These are phyloP conservation scores for Apeira syringaria DNA, from an alignment of 2,888 invertebrate genomes.

Conservation along the genomic window DNA sequence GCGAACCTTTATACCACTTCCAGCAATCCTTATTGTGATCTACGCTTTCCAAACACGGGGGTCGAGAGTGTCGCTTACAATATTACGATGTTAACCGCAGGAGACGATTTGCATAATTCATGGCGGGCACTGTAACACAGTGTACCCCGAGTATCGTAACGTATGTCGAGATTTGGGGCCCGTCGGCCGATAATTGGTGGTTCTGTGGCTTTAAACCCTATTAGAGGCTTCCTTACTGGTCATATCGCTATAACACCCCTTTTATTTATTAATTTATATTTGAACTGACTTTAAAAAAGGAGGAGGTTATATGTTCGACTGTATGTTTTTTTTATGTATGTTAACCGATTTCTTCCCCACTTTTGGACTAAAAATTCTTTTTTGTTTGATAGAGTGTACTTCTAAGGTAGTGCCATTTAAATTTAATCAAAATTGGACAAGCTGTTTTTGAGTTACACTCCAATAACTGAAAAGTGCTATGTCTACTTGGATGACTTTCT, in stretches of 20 bases:
- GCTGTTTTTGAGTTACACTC: too few species aligned
- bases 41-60: conserved; percentile 36
- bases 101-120: conserved; percentile 80
- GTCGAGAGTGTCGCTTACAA: conserved; percentile 77
- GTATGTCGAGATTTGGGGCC: background rate
- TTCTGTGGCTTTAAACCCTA: background rate
- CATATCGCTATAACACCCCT: background rate
- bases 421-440: too few species aligned
- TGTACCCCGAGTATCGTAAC: background rate
- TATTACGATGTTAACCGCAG: conserved; percentile 81
- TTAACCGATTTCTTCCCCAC: too few species aligned
- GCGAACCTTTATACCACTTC: conserved; percentile 2
- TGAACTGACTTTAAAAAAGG: too few species aligned
- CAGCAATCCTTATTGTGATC: conserved; percentile 22
- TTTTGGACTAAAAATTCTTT: too few species aligned
- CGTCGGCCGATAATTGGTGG: background rate
- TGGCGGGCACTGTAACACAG: conserved; percentile 32
- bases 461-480: too few species aligned
- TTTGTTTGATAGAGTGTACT: too few species aligned
- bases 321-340: too few species aligned
- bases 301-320: too few species aligned
- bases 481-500: too few species aligned
- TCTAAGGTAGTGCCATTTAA: too few species aligned
- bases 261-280: too few species aligned
- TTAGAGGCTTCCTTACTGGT: background rate